A percentile compares a stretch with the other conserved stretches of the same genome.
Evolutionary conservation across 1,140 invertebrate species (phyloP).

Genomic region (Pissodes strobi): DNA sequence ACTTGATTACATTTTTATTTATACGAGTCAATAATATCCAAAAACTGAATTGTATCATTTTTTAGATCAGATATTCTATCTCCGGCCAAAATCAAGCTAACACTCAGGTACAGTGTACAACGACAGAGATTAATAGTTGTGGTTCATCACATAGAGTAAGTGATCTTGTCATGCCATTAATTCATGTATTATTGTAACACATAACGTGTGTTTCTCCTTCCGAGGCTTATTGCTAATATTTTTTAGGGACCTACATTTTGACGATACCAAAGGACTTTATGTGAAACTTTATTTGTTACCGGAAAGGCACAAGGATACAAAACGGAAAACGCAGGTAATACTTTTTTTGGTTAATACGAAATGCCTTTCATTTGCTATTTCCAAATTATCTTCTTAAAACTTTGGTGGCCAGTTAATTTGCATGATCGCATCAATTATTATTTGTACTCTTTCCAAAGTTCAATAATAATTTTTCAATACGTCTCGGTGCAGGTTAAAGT

Average conservation of each 20-base stretch:
- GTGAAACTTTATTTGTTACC: conserved; percentile 91
- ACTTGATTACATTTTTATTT: too few relatives aligned
- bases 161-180: too few relatives aligned
- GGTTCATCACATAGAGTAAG: conserved; percentile 89
- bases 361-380: too few relatives aligned
- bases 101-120: conserved; percentile 79
- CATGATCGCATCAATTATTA: too few relatives aligned
- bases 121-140: conserved; percentile 79
- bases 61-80: conserved; percentile 28
- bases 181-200: too few relatives aligned
- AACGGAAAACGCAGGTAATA: conserved; percentile 81
- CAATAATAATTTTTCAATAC: too few relatives aligned
- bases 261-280: conserved; percentile 91
- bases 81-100: conserved; percentile 61
- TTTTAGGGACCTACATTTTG: conserved; percentile 76
- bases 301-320: conserved; percentile 81
- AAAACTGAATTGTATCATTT: background rate
- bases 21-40: background rate
- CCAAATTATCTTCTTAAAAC: too few relatives aligned
- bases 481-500: too few relatives aligned
- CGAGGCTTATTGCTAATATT: conserved; percentile 20
- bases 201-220: background rate
- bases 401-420: too few relatives aligned
- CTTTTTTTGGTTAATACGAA: conserved; percentile 1
- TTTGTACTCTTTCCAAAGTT: too few relatives aligned